Evolutionary conservation across 2,888 invertebrate species (phyloP), one percentile per base, ranked within the genome.

Genomic region (Cataglyphis cursor): DNA sequence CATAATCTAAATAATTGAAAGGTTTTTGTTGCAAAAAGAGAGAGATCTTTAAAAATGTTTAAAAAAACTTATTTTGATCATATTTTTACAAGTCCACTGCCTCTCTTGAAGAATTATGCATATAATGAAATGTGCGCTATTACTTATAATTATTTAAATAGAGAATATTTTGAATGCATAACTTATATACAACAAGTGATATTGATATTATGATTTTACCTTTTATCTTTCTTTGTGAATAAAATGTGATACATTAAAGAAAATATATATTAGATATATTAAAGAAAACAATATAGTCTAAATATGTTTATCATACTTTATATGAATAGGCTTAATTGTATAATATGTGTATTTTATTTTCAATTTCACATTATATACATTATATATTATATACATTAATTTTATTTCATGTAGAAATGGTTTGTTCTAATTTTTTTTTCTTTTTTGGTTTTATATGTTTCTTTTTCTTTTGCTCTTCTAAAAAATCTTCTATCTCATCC

Each of bases 401-500:
- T 54, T 54, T 65, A 48, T 21, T 28, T 41, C 0, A 12, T 15
- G 18, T 41, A 3, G 12, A 38, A 21, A 64, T 24, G n/a, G 3
- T 38, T 28, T 38, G 38, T 51, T 57, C 9, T 8, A 15, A 51
- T 95, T 95, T 5, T 93, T 93, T 84, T 94, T 94, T 48, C 95
- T 92, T 48, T 95, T 90, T 44, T 2, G 3, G 8, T 9, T 70
- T 78, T 3, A 24, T 78, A 44, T 8, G 12, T 80, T 44, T 15
- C 84, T 95, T 95, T 5, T 92, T 93, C 84, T 94, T 94, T 21
- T 38, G 64, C 21, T 38, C 38, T 24, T 51, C 97, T 95, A 97
- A 5, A 64, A 35, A 1, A 84, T 95, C 95, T 93, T 97, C 97
- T 95, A 97, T 97, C 93, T 38, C 38, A 75, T 97, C 97, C 0